phyloP scores from a whole-genome alignment of 92 coral and sea anemone species.

The Zoanthus solanderi region DNA sequence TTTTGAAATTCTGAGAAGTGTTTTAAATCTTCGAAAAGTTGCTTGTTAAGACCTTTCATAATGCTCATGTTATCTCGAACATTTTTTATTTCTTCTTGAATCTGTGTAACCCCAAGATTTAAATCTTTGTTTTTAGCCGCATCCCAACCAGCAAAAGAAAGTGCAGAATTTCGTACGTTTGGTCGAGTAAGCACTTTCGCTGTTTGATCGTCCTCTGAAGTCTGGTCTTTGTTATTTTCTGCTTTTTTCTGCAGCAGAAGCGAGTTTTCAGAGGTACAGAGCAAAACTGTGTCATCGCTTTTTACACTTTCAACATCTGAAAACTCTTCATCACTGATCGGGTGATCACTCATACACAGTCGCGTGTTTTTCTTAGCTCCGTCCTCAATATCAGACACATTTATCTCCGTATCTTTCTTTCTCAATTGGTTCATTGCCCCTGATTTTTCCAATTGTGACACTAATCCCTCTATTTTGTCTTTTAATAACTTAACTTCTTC shows the following conservation, averaged over 20 bases:
- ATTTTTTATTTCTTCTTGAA: slow-evolving; percentile 58
- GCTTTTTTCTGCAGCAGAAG: slow-evolving; percentile 17
- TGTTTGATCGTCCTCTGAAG: neutral
- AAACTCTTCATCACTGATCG: neutral
- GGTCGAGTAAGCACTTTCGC: neutral
- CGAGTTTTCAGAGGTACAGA: slow-evolving; percentile 27
- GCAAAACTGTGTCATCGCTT: slow-evolving; percentile 34
- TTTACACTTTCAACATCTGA: slow-evolving; percentile 34
- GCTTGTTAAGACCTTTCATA: slow-evolving; percentile 52
- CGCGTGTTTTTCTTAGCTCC: neutral
- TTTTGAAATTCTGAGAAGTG: slow-evolving; percentile 52
- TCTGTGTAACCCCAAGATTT: slow-evolving; percentile 42
- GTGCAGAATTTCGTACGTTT: neutral
- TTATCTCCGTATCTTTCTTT: neutral
- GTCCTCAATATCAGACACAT: neutral
- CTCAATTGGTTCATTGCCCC: neutral
- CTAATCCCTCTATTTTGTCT: slow-evolving; percentile 45
- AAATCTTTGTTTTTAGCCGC: neutral
- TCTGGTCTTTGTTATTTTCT: neutral
- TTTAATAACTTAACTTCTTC: slow-evolving; percentile 46
- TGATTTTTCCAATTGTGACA: neutral
- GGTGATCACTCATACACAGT: neutral
- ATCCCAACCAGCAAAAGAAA: neutral
- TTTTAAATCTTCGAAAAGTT: slow-evolving; percentile 53
- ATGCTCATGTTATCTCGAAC: slow-evolving; percentile 63